phyloP scores from a whole-genome alignment of 2,888 invertebrate genomes.

The Halictus quadricinctus region DNA sequence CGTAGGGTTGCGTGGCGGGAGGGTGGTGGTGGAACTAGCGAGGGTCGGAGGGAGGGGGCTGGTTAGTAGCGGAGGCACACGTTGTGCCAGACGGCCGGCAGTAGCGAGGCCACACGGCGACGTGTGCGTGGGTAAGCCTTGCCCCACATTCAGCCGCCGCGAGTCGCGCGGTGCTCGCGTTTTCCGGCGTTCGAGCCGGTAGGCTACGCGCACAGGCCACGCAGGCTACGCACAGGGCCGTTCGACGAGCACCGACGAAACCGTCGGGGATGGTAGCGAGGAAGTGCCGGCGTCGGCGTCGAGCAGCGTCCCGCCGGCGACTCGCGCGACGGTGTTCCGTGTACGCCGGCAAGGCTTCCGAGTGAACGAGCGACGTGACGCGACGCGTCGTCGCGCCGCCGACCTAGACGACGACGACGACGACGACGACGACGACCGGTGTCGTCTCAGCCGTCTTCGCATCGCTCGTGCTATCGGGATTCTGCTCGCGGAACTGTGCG shows the following conservation, averaged over 20 bases:
- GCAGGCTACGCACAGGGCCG: constrained; percentile 7
- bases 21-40: not conserved
- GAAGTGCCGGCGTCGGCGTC: constrained; percentile 67
- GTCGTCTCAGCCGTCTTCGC: not conserved
- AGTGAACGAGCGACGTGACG: constrained; percentile 9
- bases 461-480: not conserved
- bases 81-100: constrained; percentile 79
- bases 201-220: constrained; percentile 5
- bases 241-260: not conserved
- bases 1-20: not conserved
- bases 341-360: constrained; percentile 61
- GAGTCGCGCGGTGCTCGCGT: constrained; percentile 44
- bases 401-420: not conserved
- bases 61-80: constrained; percentile 80
- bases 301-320: constrained; percentile 66
- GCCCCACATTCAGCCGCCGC: constrained; percentile 53
- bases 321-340: constrained; percentile 59
- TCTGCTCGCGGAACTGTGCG: too few relatives aligned
- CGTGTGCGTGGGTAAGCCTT: constrained; percentile 62
- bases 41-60: not conserved
- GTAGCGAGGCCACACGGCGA: constrained; percentile 77
- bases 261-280: constrained; percentile 62
- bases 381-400: not conserved
- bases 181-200: constrained; percentile 44
- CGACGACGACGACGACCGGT: not conserved